phyloP scores from a whole-genome alignment of 2,113 vertebrate species.

The Amblyornis subalaris region DNA sequence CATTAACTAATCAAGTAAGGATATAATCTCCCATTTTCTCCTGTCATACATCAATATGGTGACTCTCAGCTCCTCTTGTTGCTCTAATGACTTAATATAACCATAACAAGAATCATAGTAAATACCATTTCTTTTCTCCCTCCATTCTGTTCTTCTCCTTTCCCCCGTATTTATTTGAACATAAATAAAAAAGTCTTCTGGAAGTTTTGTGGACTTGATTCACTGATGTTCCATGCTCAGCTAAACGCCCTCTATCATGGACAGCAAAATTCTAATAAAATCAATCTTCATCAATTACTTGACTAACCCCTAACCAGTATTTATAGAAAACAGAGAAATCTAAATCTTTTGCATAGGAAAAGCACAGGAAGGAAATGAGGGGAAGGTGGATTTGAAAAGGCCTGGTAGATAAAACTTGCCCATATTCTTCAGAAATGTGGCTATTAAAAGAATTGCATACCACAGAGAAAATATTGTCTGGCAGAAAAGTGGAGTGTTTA shows the following conservation, averaged over 20 bases:
- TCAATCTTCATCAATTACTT: background rate
- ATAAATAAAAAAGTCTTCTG: background rate
- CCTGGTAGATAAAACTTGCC: background rate
- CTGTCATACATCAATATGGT: background rate
- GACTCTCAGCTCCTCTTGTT: background rate
- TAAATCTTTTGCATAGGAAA: background rate
- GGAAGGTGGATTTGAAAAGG: background rate
- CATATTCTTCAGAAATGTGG: background rate
- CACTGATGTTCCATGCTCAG: background rate
- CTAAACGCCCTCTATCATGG: background rate
- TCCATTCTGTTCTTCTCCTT: background rate
- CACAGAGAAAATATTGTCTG: background rate
- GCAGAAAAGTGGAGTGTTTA: background rate
- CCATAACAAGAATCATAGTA: background rate
- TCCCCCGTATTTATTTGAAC: background rate
- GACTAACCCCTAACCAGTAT: background rate
- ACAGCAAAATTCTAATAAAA: background rate
- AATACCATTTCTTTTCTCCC: background rate
- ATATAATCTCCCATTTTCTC: background rate
- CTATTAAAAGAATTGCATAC: accelerated
- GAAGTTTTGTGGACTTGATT: background rate
- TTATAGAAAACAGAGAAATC: background rate
- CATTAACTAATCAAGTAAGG: background rate
- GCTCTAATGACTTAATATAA: background rate
- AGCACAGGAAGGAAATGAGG: background rate